Evolutionary conservation across 2,888 invertebrate species (phyloP).

Genomic region (Pharmacophagus antenor): DNA sequence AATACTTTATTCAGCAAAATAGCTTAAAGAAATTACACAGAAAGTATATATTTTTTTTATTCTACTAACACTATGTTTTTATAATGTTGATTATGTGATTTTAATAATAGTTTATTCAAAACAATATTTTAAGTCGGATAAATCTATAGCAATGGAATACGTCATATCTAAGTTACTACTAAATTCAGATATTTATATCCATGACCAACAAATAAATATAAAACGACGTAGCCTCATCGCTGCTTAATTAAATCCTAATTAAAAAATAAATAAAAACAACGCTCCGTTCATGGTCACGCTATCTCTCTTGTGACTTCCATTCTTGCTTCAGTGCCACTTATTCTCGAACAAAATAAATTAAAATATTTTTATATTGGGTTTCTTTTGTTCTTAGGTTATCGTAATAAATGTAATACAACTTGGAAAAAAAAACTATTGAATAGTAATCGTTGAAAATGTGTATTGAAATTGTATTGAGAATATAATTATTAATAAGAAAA

Average conservation of each 20-base stretch:
- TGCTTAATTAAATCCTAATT: background rate
- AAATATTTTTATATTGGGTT: background rate
- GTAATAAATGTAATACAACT: background rate
- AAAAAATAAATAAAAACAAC: background rate
- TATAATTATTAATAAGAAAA: too few relatives aligned
- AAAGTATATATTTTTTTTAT: too few relatives aligned
- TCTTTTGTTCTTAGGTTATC: background rate
- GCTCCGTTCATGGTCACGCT: background rate
- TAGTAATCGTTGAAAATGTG: background rate
- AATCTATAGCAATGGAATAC: too few relatives aligned
- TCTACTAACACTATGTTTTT: too few relatives aligned
- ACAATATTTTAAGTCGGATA: too few relatives aligned
- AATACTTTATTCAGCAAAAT: too few relatives aligned
- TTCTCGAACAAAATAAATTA: background rate
- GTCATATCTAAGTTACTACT: too few relatives aligned
- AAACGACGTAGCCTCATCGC: background rate
- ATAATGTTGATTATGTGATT: too few relatives aligned
- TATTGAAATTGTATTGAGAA: too few relatives aligned
- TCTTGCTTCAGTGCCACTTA: constrained; percentile 1
- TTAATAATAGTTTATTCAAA: too few relatives aligned
- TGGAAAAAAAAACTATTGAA: background rate
- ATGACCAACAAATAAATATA: background rate
- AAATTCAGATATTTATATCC: background rate
- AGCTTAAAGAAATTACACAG: too few relatives aligned
- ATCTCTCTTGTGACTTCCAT: background rate